Evolutionary conservation across 2,797 vertebrate genomes (phyloP), one percentile per base, ranked within the genome.

Genomic region (Pseudopleuronectes americanus): DNA sequence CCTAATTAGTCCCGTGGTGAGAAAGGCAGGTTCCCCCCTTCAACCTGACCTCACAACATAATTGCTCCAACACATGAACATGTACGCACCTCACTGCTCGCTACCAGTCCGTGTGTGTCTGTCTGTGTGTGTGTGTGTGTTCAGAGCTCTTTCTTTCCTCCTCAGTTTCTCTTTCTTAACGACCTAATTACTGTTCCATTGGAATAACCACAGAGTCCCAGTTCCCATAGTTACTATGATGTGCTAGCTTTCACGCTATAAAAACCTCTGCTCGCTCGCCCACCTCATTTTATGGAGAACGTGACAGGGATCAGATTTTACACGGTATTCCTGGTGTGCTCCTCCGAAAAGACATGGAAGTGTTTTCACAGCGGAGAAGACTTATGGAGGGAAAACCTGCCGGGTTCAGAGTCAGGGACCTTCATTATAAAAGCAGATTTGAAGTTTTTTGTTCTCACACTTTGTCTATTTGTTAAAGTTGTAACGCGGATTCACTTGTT

Each of bases 211-310:
- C 77, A 63, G 24, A 75, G 63, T 82, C 76, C 68, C 70, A 79
- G 81, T 89, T 93, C 90, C 88, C 91, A 87, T 86, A 85, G 88
- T 78, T 83, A 89, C 88, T 73, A 75, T 91, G 88, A 93, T 63
- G 68, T 84, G 74, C 59, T 78, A 82, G 76, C 72, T 55, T 84
- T 84, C 56, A 79, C 59, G 57, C 80, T 74, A 72, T 88, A 81
- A 91, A 92, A 86, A 70, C 68, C 60, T 53, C 84, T 62, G 54
- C 64, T 59, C 8, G 64, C 74, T 79, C 80, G 89, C 82, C 74
- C 83, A 59, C 64, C 75, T 80, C 58, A 70, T 86, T 92, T 91
- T 81, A 91, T 79, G 70, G 71, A 69, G 57, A 83, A 71, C 71
- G 69, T 80, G 64, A 78, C 69, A 80, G 33, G 58, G 79, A 87